Evolutionary conservation across 2,888 invertebrate genomes (phyloP).

Genomic region (Caradrina clavipalpis): DNA sequence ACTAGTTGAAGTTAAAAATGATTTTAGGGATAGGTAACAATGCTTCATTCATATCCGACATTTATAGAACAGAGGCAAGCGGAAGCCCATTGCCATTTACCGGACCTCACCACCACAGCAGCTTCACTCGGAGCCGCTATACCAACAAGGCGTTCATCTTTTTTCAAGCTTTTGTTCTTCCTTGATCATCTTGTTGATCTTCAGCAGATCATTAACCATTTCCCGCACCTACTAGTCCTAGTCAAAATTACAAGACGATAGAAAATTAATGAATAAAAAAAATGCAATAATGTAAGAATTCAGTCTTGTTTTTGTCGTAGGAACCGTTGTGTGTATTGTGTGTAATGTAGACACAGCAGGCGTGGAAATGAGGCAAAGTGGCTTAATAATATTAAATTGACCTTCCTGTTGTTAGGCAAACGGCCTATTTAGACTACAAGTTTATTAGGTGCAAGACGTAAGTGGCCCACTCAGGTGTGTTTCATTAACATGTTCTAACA

Average conservation of each 20-base stretch:
- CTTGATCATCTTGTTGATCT: conserved; percentile 16
- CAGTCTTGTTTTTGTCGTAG: neutral
- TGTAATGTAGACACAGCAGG: neutral
- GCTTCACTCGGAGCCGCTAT: too few species aligned
- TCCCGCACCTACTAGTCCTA: neutral
- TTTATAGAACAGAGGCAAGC: too few species aligned
- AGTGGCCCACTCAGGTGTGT: conserved; percentile 3
- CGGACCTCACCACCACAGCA: too few species aligned
- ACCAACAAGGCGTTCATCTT: too few species aligned
- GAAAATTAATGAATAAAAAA: too few species aligned
- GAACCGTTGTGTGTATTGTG: neutral
- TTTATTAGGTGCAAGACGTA: conserved; percentile 4
- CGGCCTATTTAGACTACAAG: conserved; percentile 10
- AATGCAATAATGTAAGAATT: conserved; percentile 4
- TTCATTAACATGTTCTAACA: neutral
- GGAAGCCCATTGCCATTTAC: too few species aligned
- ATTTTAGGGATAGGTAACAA: too few species aligned
- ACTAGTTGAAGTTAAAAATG: too few species aligned
- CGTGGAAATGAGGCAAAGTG: conserved; percentile 6
- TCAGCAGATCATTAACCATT: neutral
- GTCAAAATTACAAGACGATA: too few species aligned
- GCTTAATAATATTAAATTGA: conserved; percentile 27
- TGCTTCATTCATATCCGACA: too few species aligned
- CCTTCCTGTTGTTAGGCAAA: conserved; percentile 20
- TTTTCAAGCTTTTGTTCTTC: too few species aligned